Conservation (phyloP, 2,797 vertebrate species). For the Sorex maritimensis region DNA sequence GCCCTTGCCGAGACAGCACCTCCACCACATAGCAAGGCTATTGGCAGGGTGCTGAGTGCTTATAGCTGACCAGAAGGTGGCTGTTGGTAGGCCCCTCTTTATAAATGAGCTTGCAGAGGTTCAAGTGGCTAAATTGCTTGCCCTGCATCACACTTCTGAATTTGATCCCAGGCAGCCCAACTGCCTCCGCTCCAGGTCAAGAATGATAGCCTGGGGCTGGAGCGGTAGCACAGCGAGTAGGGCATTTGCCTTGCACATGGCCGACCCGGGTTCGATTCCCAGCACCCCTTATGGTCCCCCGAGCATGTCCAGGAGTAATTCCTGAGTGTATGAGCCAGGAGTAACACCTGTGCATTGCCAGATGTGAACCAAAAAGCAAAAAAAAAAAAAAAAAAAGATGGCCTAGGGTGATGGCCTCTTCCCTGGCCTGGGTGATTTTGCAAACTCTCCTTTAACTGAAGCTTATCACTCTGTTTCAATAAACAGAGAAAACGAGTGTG, state of each 20-base stretch:
- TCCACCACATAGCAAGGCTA: not conserved
- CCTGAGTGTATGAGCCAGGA: no score
- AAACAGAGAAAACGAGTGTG: not conserved
- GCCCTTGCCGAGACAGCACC: not conserved
- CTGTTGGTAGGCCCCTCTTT: not conserved
- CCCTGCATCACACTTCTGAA: not conserved
- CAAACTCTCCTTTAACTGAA: rapidly evolving
- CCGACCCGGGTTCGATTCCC: no score
- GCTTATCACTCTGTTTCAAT: not conserved
- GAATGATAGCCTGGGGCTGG: no score
- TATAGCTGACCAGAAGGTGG: not conserved
- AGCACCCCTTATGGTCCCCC: no score
- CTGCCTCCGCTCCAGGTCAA: not conserved
- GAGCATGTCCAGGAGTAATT: no score
- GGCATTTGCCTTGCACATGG: no score
- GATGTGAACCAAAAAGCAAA: no score
- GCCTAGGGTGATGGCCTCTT: not conserved
- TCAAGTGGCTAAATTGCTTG: not conserved
- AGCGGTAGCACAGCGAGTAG: no score
- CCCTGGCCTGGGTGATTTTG: no score
- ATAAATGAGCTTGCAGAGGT: not conserved
- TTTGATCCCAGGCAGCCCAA: not conserved
- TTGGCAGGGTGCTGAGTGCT: not conserved
- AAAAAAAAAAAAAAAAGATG: no score
- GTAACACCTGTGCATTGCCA: no score